Base-by-base conservation (phyloP, 2,113 vertebrate species). In the Cottus gobio region DNA sequence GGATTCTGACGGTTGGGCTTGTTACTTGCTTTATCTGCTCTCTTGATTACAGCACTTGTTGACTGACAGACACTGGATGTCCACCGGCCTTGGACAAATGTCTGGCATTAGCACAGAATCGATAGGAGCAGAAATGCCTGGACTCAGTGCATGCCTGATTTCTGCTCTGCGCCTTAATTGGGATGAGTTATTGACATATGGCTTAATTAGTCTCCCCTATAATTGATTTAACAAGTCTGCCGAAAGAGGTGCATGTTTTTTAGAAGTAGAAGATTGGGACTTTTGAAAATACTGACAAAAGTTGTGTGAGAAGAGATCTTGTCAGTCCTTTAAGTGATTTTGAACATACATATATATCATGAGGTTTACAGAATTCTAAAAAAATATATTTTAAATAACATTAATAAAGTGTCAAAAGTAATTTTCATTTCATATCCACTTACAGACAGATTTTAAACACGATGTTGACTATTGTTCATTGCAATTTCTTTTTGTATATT, bases 141-240 rank as follows among this genome's bases (percentile, higher is more conserved):
- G 75, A 83, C 71, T 75, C 56, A 4, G 65, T 58, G 65, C 77
- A 61, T n/a, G 82, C 71, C 75, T 80, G 79, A 85, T 84, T 89
- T 87, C 71, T 80, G 60, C 77, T 75, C 85, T 61, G 28, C 18
- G 44, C 86, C 83, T 91, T 93, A 90, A 91, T 94, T 92, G 84
- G 90, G 87, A 92, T 89, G 91, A 90, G 80, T 77, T 92, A 93
- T 93, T 93, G 90, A 91, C 84, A 80, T 56, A 65, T 18, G 61
- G 80, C 80, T 88, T 92, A 89, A 93, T 93, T 91, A 85, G 82
- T 48, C 8, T 39, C 30, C 39, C 81, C 56, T n/a, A 37, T 86
- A 87, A 91, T 92, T 84, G 79, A 92, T 91, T 85, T 11, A 64
- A 66, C 18, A 26, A 44, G 22, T 65, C 30, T 52, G 69, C 42